These are phyloP conservation scores for Linhomoeus sp. DNA, from an alignment of 2,888 invertebrate species.

Conservation along the genomic window DNA sequence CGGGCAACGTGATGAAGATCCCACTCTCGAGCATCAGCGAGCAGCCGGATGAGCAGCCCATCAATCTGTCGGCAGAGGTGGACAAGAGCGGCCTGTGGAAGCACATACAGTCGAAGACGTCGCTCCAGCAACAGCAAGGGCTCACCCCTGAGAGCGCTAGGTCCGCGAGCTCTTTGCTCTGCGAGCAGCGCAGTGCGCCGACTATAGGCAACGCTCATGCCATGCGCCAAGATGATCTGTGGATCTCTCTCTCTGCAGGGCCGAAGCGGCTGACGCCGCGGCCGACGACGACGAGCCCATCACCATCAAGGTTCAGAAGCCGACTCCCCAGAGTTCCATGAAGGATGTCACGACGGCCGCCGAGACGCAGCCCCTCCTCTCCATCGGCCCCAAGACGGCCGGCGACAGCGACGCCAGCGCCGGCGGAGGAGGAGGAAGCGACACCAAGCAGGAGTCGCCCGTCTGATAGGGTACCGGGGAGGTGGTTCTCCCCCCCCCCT, in stretches of 20 bases:
- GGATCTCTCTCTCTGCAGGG: background rate
- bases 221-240: background rate
- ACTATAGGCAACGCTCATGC: too few relatives aligned
- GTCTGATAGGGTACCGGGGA: too few relatives aligned
- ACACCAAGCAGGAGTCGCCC: too few relatives aligned
- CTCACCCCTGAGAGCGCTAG: background rate
- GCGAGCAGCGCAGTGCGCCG: too few relatives aligned
- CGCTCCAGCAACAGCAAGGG: background rate
- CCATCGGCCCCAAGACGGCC: too few relatives aligned
- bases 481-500: too few relatives aligned
- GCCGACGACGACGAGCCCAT: constrained; percentile 4
- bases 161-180: too few relatives aligned
- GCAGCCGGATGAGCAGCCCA: constrained; percentile 27
- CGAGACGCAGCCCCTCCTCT: too few relatives aligned
- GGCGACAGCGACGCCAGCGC: too few relatives aligned
- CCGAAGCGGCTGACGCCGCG: background rate
- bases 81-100: constrained; percentile 57
- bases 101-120: constrained; percentile 15
- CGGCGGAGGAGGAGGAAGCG: too few relatives aligned
- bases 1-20: constrained; percentile 73
- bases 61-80: constrained; percentile 79
- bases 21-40: constrained; percentile 42
- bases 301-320: constrained; percentile 5
- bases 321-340: constrained; percentile 1
- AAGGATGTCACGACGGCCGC: background rate